Conservation (phyloP, 2,888 invertebrate species). For the Pseudococcus longispinus region DNA sequence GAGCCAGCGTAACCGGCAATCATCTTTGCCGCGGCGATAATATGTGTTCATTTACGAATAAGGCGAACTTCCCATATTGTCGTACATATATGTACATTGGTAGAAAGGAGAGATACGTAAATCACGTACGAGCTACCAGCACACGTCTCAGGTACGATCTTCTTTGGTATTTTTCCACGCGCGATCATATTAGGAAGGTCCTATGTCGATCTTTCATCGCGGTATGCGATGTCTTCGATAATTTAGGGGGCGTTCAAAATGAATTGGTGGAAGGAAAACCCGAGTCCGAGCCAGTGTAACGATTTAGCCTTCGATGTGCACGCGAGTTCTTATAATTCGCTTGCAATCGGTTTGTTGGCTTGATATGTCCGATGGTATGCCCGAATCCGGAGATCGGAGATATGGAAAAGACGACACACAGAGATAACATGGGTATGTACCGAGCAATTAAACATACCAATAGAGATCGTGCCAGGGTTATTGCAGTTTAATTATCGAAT, state of each 20-base stretch:
- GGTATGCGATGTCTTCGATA: not conserved
- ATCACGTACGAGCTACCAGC: not conserved
- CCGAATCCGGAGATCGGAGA: not conserved
- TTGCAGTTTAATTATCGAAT: constrained; percentile 25
- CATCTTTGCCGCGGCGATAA: not conserved
- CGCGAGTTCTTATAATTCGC: not conserved
- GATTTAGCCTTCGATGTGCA: not conserved
- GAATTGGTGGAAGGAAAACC: not conserved
- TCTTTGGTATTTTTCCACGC: not conserved
- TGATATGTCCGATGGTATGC: not conserved
- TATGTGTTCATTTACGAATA: not conserved
- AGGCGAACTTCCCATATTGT: not conserved
- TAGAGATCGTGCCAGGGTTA: not conserved
- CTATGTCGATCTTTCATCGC: not conserved
- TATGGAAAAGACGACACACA: not conserved
- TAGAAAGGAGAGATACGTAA: not conserved
- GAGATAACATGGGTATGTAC: too few relatives aligned
- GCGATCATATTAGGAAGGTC: not conserved
- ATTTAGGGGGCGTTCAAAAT: not conserved
- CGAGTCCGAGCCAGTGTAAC: not conserved
- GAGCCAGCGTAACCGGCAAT: not conserved
- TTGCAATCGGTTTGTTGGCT: not conserved
- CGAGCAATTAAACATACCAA: not conserved
- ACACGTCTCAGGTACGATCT: not conserved
- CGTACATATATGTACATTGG: not conserved